Percentiles rank a stretch among this genome's conserved stretches.
Evolutionary conservation across 2,113 vertebrate genomes (phyloP).

Genomic region (Odontesthes bonariensis): DNA sequence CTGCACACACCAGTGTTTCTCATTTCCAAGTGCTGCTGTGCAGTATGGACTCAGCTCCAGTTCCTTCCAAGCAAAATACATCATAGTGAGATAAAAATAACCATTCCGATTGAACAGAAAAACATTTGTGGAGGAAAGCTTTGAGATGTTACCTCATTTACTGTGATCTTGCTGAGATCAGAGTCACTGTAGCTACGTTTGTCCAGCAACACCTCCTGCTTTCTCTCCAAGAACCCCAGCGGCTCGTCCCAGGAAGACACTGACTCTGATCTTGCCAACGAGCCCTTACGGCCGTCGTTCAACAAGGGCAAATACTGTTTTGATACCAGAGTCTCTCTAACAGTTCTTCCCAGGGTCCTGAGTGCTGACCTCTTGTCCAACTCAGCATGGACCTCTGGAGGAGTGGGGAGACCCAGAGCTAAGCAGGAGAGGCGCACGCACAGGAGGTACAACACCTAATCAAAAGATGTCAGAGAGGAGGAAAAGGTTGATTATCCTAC

Average conservation of each 20-base stretch:
- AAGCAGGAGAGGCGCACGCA: constrained; percentile 79
- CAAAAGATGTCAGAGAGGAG: neutral
- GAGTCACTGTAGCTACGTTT: constrained; percentile 85
- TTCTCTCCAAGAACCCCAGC: constrained; percentile 75
- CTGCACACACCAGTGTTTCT: constrained; percentile 50
- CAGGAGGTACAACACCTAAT: constrained; percentile 79
- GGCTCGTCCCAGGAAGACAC: constrained; percentile 81
- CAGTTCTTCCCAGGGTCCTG: constrained; percentile 63
- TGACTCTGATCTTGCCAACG: constrained; percentile 32
- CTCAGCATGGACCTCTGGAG: constrained; percentile 74
- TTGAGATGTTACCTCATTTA: constrained; percentile 57
- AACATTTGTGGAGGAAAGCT: neutral
- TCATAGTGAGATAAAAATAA: constrained; percentile 20
- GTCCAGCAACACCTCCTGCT: constrained; percentile 75
- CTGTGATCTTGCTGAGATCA: constrained; percentile 79
- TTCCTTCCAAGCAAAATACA: constrained; percentile 62
- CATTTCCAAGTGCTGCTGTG: constrained; percentile 36
- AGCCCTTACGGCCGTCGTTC: constrained; percentile 46
- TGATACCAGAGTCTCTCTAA: constrained; percentile 77
- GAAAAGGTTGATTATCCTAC: neutral
- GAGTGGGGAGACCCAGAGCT: constrained; percentile 71
- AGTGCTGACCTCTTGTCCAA: constrained; percentile 75
- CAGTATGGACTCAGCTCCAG: constrained; percentile 54
- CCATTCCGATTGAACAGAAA: neutral
- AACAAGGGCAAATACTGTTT: constrained; percentile 73